Evolutionary conservation across 1,140 invertebrate species (phyloP), one percentile per base, ranked within the genome.

Genomic region (Aphidius gifuensis): DNA sequence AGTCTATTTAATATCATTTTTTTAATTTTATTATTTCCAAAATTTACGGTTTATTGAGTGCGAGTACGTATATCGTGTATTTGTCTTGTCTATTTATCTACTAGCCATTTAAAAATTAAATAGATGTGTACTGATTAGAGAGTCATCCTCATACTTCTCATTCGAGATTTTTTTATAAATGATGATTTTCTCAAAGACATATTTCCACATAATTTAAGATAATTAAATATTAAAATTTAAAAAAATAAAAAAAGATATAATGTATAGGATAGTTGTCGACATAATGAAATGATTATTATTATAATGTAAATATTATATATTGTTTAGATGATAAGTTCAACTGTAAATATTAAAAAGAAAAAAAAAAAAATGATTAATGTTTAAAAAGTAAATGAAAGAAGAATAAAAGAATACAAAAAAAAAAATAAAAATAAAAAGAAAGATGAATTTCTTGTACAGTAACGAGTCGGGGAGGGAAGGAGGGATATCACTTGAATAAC

Each of bases 51-150:
- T 44, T 44, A n/a, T 39, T 39, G 40, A 9, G 11, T 53, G 69
- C 62, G 61, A 50, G 69, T 68, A 70, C 74, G 5, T 6, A 46
- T 23, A 39, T 23, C 67, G 71, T 74, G 67, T 76, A 73, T 74
- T 63, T 68, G 72, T 75, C 72, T 73, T 67, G 71, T 73, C 71
- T 73, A 73, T 73, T 76, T 74, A 73, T 74, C 69, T 67, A 68
- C 56, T 69, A 72, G 67, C 64, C 57, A 47, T 69, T 43, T 40
- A 49, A 16, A 6, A 49, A 23, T 23, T 23, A 23, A 44, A 60
- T 60, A 49, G 53, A 21, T 55, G 53, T 42, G 23, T 60, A 60
- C 48, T 46, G 46, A 51, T 60, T 50, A 50, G 32, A 9, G 16
- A 49, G 23, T 23, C 23, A 23, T 23, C 23, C 23, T 23, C 23